phyloP scores from a whole-genome alignment of 2,888 invertebrate species.

The Scaptomyza cyrtandrae region DNA sequence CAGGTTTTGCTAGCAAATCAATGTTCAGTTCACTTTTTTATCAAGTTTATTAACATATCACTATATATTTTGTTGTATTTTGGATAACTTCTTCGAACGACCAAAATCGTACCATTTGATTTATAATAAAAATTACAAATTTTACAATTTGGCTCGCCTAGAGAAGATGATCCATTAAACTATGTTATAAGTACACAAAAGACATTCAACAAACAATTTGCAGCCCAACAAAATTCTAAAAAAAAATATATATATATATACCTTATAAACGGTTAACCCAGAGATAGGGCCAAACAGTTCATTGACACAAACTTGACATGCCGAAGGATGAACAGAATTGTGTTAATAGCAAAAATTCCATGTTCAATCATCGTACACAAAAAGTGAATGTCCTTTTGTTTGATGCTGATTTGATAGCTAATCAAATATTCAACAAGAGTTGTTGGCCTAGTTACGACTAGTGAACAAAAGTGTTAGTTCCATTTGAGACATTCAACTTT shows the following conservation, averaged over 20 bases:
- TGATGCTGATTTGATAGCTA: background rate
- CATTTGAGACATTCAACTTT: background rate
- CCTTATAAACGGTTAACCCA: too few species aligned
- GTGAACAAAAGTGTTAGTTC: background rate
- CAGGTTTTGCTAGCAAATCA: background rate
- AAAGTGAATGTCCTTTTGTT: slow-evolving; percentile 36
- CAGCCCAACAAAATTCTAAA: too few species aligned
- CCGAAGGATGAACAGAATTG: slow-evolving; percentile 65
- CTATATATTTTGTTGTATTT: background rate
- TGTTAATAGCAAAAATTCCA: slow-evolving; percentile 38
- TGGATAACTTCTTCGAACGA: slow-evolving; percentile 1
- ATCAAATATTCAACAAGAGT: slow-evolving; percentile 1
- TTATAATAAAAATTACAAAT: background rate
- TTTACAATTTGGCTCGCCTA: background rate
- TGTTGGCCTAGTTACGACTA: background rate
- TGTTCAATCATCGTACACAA: slow-evolving; percentile 55
- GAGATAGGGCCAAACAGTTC: background rate
- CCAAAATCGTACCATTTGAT: slow-evolving; percentile 2
- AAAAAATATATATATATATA: too few species aligned
- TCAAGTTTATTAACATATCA: too few species aligned
- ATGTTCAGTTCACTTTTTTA: too few species aligned
- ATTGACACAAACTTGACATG: slow-evolving; percentile 45
- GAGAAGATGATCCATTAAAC: too few species aligned
- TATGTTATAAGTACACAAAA: too few species aligned
- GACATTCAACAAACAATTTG: too few species aligned